Evolutionary conservation across 2,113 vertebrate species (phyloP), one percentile per base, ranked within the genome.

Genomic region (Antigone vipio): DNA sequence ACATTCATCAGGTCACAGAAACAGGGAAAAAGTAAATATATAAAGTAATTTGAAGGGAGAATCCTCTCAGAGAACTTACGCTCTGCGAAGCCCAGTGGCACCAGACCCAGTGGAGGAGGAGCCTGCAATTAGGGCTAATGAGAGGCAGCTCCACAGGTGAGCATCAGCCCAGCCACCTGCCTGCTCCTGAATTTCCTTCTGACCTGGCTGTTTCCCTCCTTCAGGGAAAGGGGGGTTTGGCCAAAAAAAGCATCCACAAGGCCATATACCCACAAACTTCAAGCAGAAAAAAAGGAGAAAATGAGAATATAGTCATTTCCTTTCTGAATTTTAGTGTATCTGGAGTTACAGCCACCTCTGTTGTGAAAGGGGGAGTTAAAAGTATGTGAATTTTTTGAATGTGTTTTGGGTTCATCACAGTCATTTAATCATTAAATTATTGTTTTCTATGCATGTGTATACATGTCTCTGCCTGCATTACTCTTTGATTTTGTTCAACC

Each of bases 201-300:
- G 75, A 29, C 35, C n/a, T 8, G 1, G 6, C 50, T 12, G 1
- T 6, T 12, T 5, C n/a, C 23, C 19, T 55, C 15, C 15, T 26
- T 52, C 50, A 14, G 15, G 15, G 52, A 53, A 26, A 53, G 26
- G 52, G 11, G 15, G 52, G 52, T 4, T 38, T 9, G 74, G 38
- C 58, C 9, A 3, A 3, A 7, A 32, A 78, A 26, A 34, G 66
- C 12, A 56, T 2, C 12, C 1, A 0, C 21, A 30, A 55, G 23
- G 40, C 35, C 35, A 23, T 1, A 24, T 2, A 52, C 38, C 11
- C 45, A 53, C 32, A 44, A 44, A 42, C 35, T 49, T 42, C 30
- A 18, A 30, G 11, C 27, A 50, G 32, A 38, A 38, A 50, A 69
- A 42, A 44, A 53, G 29, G 26, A 42, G 30, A 44, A 83, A 50